phyloP scores from a whole-genome alignment of 2,888 invertebrate genomes.

The Andricus curvator region DNA sequence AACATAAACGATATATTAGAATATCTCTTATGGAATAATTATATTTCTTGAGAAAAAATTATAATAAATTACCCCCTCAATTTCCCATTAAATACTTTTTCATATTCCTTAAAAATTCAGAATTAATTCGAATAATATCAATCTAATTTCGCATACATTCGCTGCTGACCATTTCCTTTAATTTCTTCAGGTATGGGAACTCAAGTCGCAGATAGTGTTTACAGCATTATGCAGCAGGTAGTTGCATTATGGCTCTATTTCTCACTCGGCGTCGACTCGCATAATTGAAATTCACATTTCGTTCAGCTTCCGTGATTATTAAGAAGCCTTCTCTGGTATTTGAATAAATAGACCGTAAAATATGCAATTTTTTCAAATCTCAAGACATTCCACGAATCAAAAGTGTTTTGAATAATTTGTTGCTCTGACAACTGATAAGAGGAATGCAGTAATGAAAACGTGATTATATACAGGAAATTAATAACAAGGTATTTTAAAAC shows the following conservation, averaged over 20 bases:
- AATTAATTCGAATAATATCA: no score
- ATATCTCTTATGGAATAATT: no score
- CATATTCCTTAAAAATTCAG: no score
- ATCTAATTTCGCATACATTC: no score
- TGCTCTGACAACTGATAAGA: neutral
- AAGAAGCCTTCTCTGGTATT: conserved; percentile 44
- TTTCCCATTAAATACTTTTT: no score
- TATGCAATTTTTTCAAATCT: neutral
- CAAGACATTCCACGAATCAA: neutral
- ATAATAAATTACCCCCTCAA: no score
- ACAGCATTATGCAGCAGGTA: conserved; percentile 50
- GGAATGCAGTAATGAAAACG: neutral
- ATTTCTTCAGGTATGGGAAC: neutral
- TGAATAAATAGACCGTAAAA: conserved; percentile 2
- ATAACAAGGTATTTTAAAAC: neutral
- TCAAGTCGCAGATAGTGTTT: conserved; percentile 42
- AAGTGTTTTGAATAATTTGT: neutral
- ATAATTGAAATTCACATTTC: conserved; percentile 50
- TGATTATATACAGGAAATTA: neutral
- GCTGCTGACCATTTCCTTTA: neutral
- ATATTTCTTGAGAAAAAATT: no score
- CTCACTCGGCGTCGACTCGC: conserved; percentile 44
- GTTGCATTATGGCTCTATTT: conserved; percentile 59
- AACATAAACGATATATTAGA: no score
- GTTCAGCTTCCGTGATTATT: conserved; percentile 54